Evolutionary conservation across 2,797 vertebrate species (phyloP), one percentile per base, ranked within the genome.

Genomic region (Allobates femoralis): DNA sequence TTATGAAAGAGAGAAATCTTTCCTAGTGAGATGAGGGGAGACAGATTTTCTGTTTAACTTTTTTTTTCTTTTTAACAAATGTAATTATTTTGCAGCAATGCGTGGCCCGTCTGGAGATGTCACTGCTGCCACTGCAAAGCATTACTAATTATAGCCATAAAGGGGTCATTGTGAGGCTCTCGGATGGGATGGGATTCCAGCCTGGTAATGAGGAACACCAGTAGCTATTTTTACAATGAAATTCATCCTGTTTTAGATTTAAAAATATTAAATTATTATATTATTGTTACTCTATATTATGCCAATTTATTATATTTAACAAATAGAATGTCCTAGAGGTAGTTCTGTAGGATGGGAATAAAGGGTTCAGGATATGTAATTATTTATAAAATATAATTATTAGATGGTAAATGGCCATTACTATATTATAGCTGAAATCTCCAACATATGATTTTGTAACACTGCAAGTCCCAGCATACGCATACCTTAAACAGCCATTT

Each of bases 151-250:
- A 34, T 21, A 80, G 18, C 26, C 23, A 81, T 86, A 37, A 81
- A 73, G 84, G 84, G 77, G 79, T 85, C 84, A 91, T 89, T 89
- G 84, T 81, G 11, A 18, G 74, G 76, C 66, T 90, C 37, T 32
- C 83, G 85, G 83, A 15, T 28, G 0, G 58, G 81, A 74, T 56
- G 50, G 78, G 53, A 67, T 2, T 69, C 23, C 69, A 37, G 69
- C 30, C 71, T 56, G 34, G n/a, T 71, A 71, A 85, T 79, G 51
- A 79, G 37, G 64, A 71, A 79, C 41, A 51, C 34, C 30, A 10
- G 84, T n/a, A 73, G 84, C 62, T 85, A 37, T 69, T 69, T 69
- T 56, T 66, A 76, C 60, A 37, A 23, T 76, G 5, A 71, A 79
- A 56, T 23, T 19, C 55, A 30, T 56, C 7, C 32, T 56, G 28